Percentiles rank a stretch among this genome's conserved stretches.
Conservation (phyloP, 2,113 vertebrate species). For the Ammodramus savannarum region DNA sequence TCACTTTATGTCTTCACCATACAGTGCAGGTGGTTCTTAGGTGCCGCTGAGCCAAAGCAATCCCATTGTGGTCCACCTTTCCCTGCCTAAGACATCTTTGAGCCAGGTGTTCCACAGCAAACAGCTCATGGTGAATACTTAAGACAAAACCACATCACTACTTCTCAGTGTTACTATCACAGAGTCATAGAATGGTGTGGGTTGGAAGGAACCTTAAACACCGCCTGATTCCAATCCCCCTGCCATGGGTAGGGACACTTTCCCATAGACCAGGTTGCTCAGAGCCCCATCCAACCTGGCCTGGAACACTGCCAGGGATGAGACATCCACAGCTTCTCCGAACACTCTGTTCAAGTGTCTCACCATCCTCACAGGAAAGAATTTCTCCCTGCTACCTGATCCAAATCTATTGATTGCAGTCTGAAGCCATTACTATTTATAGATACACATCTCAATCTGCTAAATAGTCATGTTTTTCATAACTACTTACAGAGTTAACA, state of each 20-base stretch:
- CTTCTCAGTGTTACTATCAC: not conserved
- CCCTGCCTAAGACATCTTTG: not conserved
- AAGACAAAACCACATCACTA: not conserved
- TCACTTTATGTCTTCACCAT: not conserved
- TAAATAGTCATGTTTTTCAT: not conserved
- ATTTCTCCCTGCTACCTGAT: not conserved
- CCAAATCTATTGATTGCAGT: not conserved
- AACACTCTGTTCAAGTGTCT: not conserved
- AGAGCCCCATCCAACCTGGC: not conserved
- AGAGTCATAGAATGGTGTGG: not conserved
- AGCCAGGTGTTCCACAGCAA: not conserved
- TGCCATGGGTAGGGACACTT: not conserved
- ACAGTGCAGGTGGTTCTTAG: accelerated
- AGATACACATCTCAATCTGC: not conserved
- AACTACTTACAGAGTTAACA: accelerated
- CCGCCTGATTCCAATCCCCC: not conserved
- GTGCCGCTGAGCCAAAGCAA: not conserved
- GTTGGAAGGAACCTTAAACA: not conserved
- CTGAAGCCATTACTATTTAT: not conserved
- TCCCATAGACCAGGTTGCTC: not conserved
- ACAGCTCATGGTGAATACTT: accelerated
- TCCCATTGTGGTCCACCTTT: not conserved
- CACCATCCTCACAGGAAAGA: not conserved
- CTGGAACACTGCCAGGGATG: not conserved
- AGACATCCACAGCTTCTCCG: not conserved